Evolutionary conservation across 2,113 vertebrate species (phyloP).

Genomic region (Cephalopterus ornatus): DNA sequence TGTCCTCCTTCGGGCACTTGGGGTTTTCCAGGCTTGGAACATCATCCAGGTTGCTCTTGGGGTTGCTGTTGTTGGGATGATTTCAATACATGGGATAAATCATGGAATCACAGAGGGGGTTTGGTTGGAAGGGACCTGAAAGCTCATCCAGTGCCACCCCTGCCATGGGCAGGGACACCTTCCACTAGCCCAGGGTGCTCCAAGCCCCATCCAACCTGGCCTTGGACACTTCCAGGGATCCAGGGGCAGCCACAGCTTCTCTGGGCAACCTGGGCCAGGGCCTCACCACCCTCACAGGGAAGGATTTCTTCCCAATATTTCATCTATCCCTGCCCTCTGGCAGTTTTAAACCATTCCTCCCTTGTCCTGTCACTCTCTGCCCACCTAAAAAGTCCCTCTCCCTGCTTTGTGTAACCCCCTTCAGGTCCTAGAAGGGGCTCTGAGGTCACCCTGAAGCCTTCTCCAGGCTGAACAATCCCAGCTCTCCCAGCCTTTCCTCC

Average conservation of each 20-base stretch:
- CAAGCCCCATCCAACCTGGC: background rate
- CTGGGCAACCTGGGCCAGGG: background rate
- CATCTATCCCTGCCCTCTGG: background rate
- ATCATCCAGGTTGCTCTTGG: background rate
- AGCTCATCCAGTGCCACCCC: fast-evolving
- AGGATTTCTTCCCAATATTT: background rate
- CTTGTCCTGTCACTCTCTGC: background rate
- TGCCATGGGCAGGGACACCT: background rate
- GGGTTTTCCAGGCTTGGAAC: background rate
- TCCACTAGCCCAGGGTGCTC: background rate
- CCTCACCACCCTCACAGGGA: background rate
- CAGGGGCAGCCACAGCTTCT: background rate
- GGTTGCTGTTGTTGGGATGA: background rate
- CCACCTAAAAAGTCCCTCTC: background rate
- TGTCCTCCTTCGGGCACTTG: background rate
- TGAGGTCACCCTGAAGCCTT: too few relatives aligned
- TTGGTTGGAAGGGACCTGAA: background rate
- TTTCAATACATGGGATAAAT: background rate
- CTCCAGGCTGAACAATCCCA: background rate
- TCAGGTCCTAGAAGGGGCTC: background rate
- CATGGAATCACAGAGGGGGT: background rate
- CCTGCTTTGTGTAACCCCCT: background rate
- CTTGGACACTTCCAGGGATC: background rate
- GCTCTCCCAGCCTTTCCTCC: background rate
- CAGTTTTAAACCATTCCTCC: background rate